phyloP scores from a whole-genome alignment of 2,113 vertebrate species.

The Tympanuchus pallidicinctus region DNA sequence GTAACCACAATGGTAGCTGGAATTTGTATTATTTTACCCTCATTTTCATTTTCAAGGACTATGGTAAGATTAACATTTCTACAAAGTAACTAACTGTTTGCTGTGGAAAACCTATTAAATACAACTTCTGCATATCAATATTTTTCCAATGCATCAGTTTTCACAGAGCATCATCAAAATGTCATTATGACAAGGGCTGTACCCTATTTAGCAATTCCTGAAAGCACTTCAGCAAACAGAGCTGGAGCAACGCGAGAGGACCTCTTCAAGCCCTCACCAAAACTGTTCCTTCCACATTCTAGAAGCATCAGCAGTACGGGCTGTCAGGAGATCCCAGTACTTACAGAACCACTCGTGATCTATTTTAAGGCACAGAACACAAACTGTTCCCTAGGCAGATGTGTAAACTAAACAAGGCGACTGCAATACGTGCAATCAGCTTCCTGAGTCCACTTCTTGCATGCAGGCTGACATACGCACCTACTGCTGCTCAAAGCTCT shows the following conservation, averaged over 20 bases:
- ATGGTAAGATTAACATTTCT: background rate
- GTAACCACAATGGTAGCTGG: background rate
- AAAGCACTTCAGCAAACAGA: background rate
- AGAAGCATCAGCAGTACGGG: background rate
- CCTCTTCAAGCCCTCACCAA: background rate
- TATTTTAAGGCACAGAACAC: background rate
- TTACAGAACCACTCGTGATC: background rate
- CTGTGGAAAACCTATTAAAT: background rate
- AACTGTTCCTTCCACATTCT: background rate
- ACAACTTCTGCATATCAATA: background rate
- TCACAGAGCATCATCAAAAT: background rate
- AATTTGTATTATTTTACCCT: background rate
- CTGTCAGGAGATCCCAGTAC: background rate
- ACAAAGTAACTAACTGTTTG: background rate
- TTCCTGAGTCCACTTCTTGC: background rate
- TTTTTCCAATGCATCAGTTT: background rate
- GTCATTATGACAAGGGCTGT: background rate
- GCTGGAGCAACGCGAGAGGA: background rate
- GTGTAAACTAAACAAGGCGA: background rate
- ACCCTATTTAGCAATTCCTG: background rate
- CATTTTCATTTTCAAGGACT: background rate
- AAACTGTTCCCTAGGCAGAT: background rate
- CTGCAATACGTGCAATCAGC: background rate
- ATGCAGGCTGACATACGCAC: background rate
- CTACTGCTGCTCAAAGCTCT: background rate